These are phyloP conservation scores for Diarsia mendica DNA, from an alignment of 2,888 invertebrate species.

Conservation along the genomic window DNA sequence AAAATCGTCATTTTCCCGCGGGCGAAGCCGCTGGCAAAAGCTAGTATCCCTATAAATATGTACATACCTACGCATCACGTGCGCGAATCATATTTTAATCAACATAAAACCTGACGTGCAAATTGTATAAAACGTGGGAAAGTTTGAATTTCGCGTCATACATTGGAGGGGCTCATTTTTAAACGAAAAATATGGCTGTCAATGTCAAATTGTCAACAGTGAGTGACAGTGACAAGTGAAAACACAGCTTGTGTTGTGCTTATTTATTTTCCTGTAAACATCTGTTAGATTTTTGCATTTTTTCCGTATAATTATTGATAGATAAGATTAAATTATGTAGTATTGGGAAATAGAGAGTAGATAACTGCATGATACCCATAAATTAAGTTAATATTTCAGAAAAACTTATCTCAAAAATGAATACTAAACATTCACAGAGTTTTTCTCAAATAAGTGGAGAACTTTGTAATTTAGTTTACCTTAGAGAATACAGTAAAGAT, in stretches of 20 bases:
- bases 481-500: conserved; percentile 84
- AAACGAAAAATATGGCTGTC: neutral
- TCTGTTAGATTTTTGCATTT: conserved; percentile 24
- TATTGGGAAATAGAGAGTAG: neutral
- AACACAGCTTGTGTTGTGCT: neutral
- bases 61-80: too few relatives aligned
- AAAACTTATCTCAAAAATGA: conserved; percentile 63
- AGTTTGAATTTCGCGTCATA: too few relatives aligned
- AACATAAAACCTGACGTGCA: too few relatives aligned
- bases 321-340: neutral
- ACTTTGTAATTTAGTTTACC: conserved; percentile 80
- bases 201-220: neutral
- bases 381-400: neutral
- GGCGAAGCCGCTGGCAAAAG: too few relatives aligned
- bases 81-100: too few relatives aligned
- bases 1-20: too few relatives aligned
- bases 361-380: conserved; percentile 8
- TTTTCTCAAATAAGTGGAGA: conserved; percentile 81
- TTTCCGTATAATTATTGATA: neutral
- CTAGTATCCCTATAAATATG: too few relatives aligned
- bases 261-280: conserved; percentile 4
- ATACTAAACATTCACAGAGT: conserved; percentile 70
- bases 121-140: too few relatives aligned
- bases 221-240: neutral
- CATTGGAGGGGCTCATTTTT: neutral